Conservation (phyloP, 2,888 invertebrate genomes). For the Helicoverpa assulta region DNA sequence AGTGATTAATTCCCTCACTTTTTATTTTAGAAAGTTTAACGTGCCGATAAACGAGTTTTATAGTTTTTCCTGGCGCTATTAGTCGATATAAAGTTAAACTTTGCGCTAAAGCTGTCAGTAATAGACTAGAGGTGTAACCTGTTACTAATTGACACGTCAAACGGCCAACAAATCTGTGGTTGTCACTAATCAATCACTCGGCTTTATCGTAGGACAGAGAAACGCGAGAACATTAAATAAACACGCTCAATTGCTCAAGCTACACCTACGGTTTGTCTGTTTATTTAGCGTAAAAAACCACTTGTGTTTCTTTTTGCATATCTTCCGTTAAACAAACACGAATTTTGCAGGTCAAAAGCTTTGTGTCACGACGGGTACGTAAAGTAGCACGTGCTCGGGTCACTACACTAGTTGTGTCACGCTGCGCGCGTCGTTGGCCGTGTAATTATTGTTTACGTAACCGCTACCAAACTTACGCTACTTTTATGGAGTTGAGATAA, state of each 20-base stretch:
- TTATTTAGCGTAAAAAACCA: background rate
- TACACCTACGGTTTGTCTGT: background rate
- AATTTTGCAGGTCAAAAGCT: conserved; percentile 9
- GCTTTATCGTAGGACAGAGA: conserved; percentile 8
- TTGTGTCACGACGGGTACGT: background rate
- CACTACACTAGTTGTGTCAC: conserved; percentile 40
- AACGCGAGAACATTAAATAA: background rate
- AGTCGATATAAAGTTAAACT: background rate
- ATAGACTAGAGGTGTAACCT: background rate
- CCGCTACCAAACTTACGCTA: conserved; percentile 34
- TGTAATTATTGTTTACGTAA: conserved; percentile 71
- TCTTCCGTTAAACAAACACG: background rate
- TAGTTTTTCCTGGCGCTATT: background rate
- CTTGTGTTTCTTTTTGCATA: conserved; percentile 5
- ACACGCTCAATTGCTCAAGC: background rate
- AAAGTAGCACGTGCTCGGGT: conserved; percentile 27
- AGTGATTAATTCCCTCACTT: conserved; percentile 22
- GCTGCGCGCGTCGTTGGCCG: conserved; percentile 64
- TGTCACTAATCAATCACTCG: conserved; percentile 21
- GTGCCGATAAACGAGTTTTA: background rate
- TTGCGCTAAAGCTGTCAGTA: conserved; percentile 1
- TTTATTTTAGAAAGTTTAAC: conserved; percentile 28
- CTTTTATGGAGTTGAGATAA: background rate
- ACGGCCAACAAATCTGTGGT: conserved; percentile 15
- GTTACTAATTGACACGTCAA: conserved; percentile 14